Conservation (phyloP, 2,113 vertebrate genomes). For the Petrocephalus microphthalmus region DNA sequence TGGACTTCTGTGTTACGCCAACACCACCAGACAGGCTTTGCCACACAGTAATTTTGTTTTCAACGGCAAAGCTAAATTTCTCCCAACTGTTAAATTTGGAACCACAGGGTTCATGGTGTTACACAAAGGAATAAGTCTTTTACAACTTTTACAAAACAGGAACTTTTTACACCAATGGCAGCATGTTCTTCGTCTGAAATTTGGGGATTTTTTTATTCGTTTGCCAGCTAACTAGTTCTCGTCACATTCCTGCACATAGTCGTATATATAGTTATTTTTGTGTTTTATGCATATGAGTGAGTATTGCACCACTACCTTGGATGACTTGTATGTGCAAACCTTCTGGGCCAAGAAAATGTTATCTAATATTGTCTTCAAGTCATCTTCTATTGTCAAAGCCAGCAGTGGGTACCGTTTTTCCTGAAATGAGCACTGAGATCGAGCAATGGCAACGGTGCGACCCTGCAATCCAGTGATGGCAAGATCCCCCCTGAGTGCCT, state of each 20-base stretch:
- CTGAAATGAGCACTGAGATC: not conserved
- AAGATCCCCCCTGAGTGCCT: not conserved
- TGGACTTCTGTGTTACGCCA: not conserved
- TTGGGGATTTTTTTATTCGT: not conserved
- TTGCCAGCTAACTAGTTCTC: not conserved
- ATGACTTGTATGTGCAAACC: not conserved
- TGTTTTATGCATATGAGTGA: not conserved
- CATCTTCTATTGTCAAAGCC: not conserved
- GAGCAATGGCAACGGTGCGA: not conserved
- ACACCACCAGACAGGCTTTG: not conserved
- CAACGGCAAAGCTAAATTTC: not conserved
- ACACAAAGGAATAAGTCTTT: not conserved
- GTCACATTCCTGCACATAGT: not conserved
- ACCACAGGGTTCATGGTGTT: not conserved
- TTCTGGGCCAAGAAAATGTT: not conserved
- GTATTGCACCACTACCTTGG: not conserved
- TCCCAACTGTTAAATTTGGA: not conserved
- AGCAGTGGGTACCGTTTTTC: not conserved
- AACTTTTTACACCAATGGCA: not conserved
- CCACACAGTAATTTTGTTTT: constrained; percentile 15
- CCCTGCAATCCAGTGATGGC: not conserved
- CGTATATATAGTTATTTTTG: not conserved
- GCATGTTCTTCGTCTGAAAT: not conserved
- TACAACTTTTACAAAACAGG: not conserved
- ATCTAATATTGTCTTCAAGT: not conserved